Evolutionary conservation across 2,797 vertebrate species (phyloP), one percentile per base, ranked within the genome.

Genomic region (Brachyrhaphis roseni): DNA sequence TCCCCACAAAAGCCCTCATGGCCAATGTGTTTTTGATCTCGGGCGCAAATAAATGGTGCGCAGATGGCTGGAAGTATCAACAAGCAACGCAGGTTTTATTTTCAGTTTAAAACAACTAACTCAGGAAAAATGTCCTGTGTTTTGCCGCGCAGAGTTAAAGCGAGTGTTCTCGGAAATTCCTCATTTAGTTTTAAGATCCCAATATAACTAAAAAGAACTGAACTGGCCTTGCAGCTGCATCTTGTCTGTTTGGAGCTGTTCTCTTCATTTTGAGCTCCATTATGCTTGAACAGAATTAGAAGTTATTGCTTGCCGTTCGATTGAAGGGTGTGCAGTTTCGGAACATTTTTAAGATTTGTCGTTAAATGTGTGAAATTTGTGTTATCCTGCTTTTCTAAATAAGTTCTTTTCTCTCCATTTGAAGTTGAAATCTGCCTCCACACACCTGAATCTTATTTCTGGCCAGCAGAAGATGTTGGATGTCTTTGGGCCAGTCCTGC

Each of bases 391-490:
- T 39, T 23, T 20, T 36, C 7, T 64, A 20, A 36, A 20, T 18
- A 36, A 4, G 5, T 51, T 51, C 6, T 23, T 7, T 34, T 64
- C 20, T 10, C 18, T 10, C 62, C 8, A 3, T 66, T 12, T 23
- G 41, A 1, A 2, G 39, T 28, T 47, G 47, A 82, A 73, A 82
- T 71, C 12, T n/a, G 18, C 16, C 34, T 28, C 11, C 10, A 77
- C 59, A 26, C 83, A 97, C 96, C 82, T 96, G 96, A 87, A 99
- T 96, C 80, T 92, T 96, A 86, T 99, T 99, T 89, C 96, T 96
- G 26, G 97, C 97, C 85, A 99, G 90, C n/a, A 98, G 94, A 93
- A 99, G 97, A 85, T 99, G 98, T 79, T 98, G 93, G 85, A 97
- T 94, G 75, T 99, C 98, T 81, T 95, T 96, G 79, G 97, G 97